Conservation (phyloP, 1,140 invertebrate genomes). For the Solen grandis region DNA sequence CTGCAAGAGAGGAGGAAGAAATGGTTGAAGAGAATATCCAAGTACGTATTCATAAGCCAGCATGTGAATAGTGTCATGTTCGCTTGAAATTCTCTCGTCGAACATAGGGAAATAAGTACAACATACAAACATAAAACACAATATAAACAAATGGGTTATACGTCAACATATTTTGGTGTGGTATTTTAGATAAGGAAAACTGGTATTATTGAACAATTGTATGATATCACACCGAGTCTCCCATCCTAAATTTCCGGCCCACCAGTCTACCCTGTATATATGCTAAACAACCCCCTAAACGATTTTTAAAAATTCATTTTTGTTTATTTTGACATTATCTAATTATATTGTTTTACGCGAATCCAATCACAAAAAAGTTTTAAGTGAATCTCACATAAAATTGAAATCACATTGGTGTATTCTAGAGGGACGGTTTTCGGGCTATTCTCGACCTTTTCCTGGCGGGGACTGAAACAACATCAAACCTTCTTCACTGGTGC, state of each 20-base stretch:
- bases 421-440: constrained; percentile 55
- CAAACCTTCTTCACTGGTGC: constrained; percentile 92
- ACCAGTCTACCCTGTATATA: background rate
- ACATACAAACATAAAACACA: background rate
- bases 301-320: background rate
- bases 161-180: background rate
- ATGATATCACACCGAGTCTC: no score
- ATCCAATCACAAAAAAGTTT: background rate
- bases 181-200: no score
- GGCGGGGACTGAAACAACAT: constrained; percentile 94
- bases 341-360: no score
- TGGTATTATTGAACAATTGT: no score
- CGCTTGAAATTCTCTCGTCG: no score
- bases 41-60: background rate
- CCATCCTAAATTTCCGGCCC: background rate
- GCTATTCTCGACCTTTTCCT: constrained; percentile 88
- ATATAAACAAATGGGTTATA: background rate
- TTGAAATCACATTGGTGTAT: background rate
- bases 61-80: no score
- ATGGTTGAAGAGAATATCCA: constrained; percentile 2
- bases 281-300: background rate
- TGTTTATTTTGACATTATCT: background rate
- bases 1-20: constrained; percentile 17
- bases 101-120: no score
- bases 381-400: background rate